These are phyloP conservation scores for Lepidostoma basale DNA, from an alignment of 1,140 invertebrate genomes.

Conservation along the genomic window DNA sequence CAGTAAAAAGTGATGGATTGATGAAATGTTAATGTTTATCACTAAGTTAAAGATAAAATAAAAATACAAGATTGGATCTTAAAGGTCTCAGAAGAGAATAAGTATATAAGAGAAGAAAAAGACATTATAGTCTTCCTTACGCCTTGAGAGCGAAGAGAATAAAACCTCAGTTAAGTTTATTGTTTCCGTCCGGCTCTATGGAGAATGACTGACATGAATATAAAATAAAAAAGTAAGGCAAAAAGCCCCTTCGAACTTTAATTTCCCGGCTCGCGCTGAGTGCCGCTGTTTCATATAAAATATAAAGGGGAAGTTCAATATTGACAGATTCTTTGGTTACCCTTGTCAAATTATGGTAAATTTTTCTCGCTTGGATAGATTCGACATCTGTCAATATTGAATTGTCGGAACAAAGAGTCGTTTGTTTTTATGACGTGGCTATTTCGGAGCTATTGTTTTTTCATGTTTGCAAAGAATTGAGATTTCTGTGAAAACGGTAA, in stretches of 20 bases:
- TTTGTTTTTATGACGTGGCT: conserved; percentile 27
- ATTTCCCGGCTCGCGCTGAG: conserved; percentile 26
- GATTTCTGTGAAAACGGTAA: neutral
- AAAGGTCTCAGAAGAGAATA: too few species aligned
- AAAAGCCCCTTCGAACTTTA: conserved; percentile 37
- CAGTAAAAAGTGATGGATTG: too few species aligned
- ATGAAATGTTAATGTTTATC: too few species aligned
- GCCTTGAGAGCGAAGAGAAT: too few species aligned
- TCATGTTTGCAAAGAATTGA: conserved; percentile 6
- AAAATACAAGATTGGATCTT: too few species aligned
- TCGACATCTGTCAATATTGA: conserved; percentile 28
- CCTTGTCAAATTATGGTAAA: conserved; percentile 43
- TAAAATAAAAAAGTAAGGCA: conserved; percentile 16
- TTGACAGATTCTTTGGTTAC: conserved; percentile 42
- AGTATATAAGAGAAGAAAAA: too few species aligned
- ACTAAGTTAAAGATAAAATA: too few species aligned
- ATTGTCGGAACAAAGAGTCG: conserved; percentile 26
- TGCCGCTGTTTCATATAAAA: conserved; percentile 28
- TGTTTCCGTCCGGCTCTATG: neutral
- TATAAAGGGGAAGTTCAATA: conserved; percentile 38
- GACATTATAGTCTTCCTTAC: too few species aligned
- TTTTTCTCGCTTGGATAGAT: conserved; percentile 22
- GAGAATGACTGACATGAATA: conserved; percentile 17
- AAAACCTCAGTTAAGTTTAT: conserved; percentile 9
- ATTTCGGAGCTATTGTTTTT: conserved; percentile 14